Evolutionary conservation across 37 sponge, comb jelly and placozoan genomes (phyloP).

Genomic region (Tethya wilhelma): DNA sequence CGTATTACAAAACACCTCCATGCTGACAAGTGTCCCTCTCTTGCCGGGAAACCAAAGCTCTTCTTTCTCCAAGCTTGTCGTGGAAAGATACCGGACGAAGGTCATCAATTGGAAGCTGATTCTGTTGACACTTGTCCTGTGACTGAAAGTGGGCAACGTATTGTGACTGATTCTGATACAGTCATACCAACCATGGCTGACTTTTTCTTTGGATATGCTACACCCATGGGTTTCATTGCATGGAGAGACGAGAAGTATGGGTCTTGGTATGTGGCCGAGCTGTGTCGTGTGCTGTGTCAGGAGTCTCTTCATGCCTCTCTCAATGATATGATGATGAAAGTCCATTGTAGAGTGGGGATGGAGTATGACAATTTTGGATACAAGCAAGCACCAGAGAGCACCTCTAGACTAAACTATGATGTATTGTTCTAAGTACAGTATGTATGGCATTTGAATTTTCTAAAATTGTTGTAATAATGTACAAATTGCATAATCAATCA

Average conservation of each 20-base stretch:
- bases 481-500: too few species aligned
- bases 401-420: constrained; percentile 14
- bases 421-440: constrained; percentile 33
- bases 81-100: too few species aligned
- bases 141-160: too few species aligned
- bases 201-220: too few species aligned
- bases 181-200: too few species aligned
- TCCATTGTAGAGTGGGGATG: constrained; percentile 9
- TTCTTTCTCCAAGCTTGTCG: constrained; percentile 91
- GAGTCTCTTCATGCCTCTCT: constrained; percentile 4
- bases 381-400: constrained; percentile 29
- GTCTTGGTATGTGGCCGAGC: constrained; percentile 53
- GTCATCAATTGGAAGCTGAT: too few species aligned
- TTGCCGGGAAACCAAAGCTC: constrained; percentile 76
- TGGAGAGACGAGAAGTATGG: constrained; percentile 48
- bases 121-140: too few species aligned
- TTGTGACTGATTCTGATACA: too few species aligned
- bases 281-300: constrained; percentile 30
- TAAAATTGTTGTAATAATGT: too few species aligned
- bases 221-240: too few species aligned
- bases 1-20: constrained; percentile 41
- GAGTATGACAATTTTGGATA: constrained; percentile 21
- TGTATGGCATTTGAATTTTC: too few species aligned
- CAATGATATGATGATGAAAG: constrained; percentile 32
- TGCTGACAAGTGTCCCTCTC: constrained; percentile 22